These are phyloP conservation scores for Eulemur mongoz DNA, from an alignment of 2,797 vertebrate species.

Conservation along the genomic window DNA sequence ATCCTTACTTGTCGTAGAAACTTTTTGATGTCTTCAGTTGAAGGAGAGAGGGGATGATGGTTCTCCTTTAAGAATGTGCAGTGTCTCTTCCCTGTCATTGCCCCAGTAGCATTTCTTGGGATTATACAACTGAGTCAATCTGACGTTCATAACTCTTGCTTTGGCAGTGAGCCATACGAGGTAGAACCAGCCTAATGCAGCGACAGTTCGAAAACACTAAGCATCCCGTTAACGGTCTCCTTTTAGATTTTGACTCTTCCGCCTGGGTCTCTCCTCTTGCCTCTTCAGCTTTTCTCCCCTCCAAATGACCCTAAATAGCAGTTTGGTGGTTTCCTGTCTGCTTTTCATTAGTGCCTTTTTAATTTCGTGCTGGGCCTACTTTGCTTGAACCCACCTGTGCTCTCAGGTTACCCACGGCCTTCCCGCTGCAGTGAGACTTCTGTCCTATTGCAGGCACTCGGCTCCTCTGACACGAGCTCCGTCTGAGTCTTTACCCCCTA, in stretches of 20 bases:
- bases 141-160: neutral
- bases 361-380: neutral
- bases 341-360: neutral
- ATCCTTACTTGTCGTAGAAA: accelerated
- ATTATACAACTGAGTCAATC: too few species aligned
- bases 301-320: neutral
- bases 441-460: neutral
- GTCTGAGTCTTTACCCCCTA: neutral
- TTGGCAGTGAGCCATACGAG: neutral
- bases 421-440: neutral
- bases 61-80: neutral
- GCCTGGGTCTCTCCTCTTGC: neutral
- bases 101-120: neutral
- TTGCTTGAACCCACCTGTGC: neutral
- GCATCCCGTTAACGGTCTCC: neutral
- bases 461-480: neutral
- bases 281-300: neutral
- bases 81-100: neutral
- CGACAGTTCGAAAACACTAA: neutral
- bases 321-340: neutral
- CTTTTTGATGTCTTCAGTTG: neutral
- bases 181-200: neutral
- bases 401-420: accelerated
- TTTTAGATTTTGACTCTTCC: neutral
- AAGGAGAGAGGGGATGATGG: neutral